Base-by-base conservation (phyloP, 2,888 invertebrate species). In the Hyposoter didymator region DNA sequence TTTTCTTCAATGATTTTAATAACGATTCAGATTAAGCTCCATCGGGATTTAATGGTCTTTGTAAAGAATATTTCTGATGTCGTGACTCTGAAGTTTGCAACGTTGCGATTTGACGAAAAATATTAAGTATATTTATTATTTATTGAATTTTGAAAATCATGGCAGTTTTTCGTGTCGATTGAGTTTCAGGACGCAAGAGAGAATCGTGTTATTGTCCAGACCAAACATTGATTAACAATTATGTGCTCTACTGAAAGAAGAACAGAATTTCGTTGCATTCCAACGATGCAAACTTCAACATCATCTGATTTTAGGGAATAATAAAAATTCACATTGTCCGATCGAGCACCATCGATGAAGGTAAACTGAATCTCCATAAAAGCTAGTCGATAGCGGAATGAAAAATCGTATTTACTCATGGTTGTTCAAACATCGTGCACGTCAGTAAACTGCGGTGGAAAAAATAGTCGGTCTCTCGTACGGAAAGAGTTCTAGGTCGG, bases 351-450 rank as follows among this genome's bases (percentile, higher is more conserved):
- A 22, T 47, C n/a, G 8, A 75, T 47, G 12, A n/a, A 45, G n/a
- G 43, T 47, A 52, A 22, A 66, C 7, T 4, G 17, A 76, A 62
- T 28, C 17, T 69, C 43, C 43, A 45, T 35, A 43, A 28, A 28
- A n/a, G n/a, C 7, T 28, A 47, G 7, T 43, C 28, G 45, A 69
- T 69, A 5, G 69, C 45, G n/a, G 14, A 19, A 67, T 3, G 55
- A 55, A 52, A n/a, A 43, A 22, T 39, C 6, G 47, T 75, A 55
- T 78, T 78, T 82, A 47, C 70, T 64, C 35, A 43, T 69, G 12
- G 43, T 62, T 72, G 74, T 28, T 82, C 66, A 74, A 74, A 82
- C 62, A 69, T 52, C 19, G 19, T 45, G 35, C 39, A 32, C 43
- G 49, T 79, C 78, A 14, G 64, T 39, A 39, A 32, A 69, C 10